A percentile compares a stretch with the other conserved stretches of the same genome.
These are phyloP conservation scores for Ophiodon elongatus DNA, from an alignment of 2,113 vertebrate genomes.

Conservation along the genomic window DNA sequence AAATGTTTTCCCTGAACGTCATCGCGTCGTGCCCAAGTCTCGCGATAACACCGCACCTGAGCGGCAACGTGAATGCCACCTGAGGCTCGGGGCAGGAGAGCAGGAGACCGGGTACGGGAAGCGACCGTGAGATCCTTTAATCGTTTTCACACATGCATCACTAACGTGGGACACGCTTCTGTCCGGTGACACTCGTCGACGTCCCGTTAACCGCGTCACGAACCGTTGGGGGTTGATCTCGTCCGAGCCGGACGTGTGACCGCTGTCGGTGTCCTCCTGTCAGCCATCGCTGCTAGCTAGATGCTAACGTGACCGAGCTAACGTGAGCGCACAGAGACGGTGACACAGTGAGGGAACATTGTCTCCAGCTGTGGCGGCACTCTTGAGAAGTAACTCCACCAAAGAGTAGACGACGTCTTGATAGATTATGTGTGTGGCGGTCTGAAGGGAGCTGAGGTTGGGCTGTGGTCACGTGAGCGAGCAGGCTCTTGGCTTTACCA, in stretches of 20 bases:
- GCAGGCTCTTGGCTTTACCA: background rate
- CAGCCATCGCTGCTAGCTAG: constrained; percentile 63
- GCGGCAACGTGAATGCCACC: constrained; percentile 49
- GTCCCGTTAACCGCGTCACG: rapidly evolving
- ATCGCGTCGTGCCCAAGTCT: constrained; percentile 29
- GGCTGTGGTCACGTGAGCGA: background rate
- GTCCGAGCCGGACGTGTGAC: constrained; percentile 65
- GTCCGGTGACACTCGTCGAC: rapidly evolving
- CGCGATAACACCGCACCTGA: constrained; percentile 68
- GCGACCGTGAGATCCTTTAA: constrained; percentile 49
- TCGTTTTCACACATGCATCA: background rate
- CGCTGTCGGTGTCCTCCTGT: constrained; percentile 72
- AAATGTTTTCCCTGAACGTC: background rate
- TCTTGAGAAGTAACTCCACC: background rate
- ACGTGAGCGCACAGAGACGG: constrained; percentile 16
- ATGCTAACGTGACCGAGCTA: constrained; percentile 45
- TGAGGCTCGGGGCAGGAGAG: constrained; percentile 58
- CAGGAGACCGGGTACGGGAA: constrained; percentile 50
- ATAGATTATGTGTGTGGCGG: background rate
- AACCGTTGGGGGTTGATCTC: background rate
- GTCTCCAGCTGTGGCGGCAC: background rate
- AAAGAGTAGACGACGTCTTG: background rate
- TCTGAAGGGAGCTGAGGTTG: background rate
- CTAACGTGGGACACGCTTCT: rapidly evolving
- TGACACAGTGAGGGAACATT: too few relatives aligned